These are phyloP conservation scores for Symphodus melops DNA, from an alignment of 2,113 vertebrate genomes.

Conservation along the genomic window DNA sequence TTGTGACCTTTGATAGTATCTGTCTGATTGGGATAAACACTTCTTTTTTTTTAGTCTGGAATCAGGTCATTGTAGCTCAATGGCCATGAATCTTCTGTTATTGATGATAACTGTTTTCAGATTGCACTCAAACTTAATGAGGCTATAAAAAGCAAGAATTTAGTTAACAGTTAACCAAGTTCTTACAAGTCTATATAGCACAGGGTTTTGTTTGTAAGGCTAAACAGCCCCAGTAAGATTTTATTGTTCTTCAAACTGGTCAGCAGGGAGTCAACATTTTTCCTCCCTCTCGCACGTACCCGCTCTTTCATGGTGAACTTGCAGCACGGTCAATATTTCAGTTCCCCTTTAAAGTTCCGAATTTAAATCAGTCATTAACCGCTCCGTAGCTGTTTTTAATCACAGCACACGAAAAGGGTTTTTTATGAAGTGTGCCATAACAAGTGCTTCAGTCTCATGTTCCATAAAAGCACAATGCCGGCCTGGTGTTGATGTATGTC, in stretches of 20 bases:
- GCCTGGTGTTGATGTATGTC: constrained; percentile 33
- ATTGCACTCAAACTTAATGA: no score
- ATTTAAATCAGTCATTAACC: not conserved
- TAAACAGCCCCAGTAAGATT: not conserved
- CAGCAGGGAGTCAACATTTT: not conserved
- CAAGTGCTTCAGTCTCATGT: not conserved
- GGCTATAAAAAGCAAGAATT: not conserved
- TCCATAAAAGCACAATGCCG: constrained; percentile 19
- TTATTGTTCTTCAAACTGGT: not conserved
- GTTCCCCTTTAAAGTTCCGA: constrained; percentile 29
- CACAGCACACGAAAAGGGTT: not conserved
- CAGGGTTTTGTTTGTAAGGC: not conserved
- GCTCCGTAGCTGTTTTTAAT: constrained; percentile 16
- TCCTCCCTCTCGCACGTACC: not conserved
- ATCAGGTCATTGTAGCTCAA: not conserved
- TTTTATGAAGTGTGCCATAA: constrained; percentile 10
- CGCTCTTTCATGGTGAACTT: constrained; percentile 24
- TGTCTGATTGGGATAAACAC: no score
- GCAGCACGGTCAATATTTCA: constrained; percentile 31
- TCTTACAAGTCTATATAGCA: not conserved
- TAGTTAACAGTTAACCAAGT: no score
- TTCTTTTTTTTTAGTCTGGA: not conserved
- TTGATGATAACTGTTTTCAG: not conserved
- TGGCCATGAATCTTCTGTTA: no score
- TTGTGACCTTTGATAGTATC: not conserved